These are phyloP conservation scores for Onychostoma macrolepis DNA, from an alignment of 2,113 vertebrate species.

Conservation along the genomic window DNA sequence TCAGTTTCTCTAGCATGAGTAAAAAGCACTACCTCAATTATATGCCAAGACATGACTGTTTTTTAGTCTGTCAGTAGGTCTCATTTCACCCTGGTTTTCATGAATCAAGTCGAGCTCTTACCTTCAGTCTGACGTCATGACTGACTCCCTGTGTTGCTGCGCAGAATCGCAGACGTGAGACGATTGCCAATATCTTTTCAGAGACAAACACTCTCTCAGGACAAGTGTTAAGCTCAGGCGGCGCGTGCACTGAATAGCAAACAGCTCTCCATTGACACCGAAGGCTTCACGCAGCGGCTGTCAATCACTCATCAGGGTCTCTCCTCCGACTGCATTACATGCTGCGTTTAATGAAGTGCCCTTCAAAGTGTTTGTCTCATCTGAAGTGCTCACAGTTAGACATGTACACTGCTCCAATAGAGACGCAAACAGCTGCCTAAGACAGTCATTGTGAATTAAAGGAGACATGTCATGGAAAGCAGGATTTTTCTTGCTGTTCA, in stretches of 20 bases:
- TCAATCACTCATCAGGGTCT: constrained; percentile 30
- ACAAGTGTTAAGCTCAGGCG: background rate
- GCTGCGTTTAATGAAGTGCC: constrained; percentile 31
- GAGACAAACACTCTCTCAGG: constrained; percentile 2
- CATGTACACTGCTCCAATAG: background rate
- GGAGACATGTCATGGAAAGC: constrained; percentile 4
- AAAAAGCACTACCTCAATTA: background rate
- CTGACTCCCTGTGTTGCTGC: constrained; percentile 41
- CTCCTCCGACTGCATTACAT: background rate
- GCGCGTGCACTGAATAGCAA: constrained; percentile 45
- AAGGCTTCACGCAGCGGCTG: constrained; percentile 28
- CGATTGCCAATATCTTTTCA: constrained; percentile 41
- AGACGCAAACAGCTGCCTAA: background rate
- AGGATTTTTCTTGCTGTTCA: background rate
- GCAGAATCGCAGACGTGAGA: constrained; percentile 49
- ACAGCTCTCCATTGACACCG: constrained; percentile 20
- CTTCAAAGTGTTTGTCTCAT: constrained; percentile 20
- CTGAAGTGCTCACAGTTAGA: constrained; percentile 19
- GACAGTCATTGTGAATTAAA: constrained; percentile 1
- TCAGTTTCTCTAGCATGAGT: background rate
- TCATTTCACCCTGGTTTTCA: constrained; percentile 35
- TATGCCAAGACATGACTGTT: background rate
- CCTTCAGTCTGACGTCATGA: constrained; percentile 43
- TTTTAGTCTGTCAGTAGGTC: background rate
- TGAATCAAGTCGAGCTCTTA: constrained; percentile 43